Base-by-base conservation (phyloP, 2,888 invertebrate species). In the Andrena bucephala region DNA sequence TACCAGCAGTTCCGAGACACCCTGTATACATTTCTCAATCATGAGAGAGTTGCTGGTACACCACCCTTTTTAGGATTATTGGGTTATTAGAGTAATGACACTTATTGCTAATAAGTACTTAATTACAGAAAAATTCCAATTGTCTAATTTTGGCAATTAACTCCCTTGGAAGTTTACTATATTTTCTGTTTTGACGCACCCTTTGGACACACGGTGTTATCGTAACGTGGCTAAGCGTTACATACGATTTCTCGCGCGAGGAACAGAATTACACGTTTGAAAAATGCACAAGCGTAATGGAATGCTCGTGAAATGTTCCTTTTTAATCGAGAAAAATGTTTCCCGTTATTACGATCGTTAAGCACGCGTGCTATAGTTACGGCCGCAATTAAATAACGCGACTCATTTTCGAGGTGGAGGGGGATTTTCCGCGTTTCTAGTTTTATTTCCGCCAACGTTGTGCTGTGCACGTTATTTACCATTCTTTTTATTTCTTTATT, bases 241-340 rank as follows among this genome's bases (percentile, higher is more conserved):
- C 50, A 62, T n/a, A 50, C 29, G 33, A 65, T 59, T 65, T 76
- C 31, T 59, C 74, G 72, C 20, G 74, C 65, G 42, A 33, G 63
- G 2, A 33, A 33, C 27, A 50, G 65, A 66, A 74, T 60, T 67
- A 75, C 66, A 42, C 20, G 52, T 65, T 52, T 66, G 66, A 66
- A 74, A 67, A 73, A 74, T 60, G 59, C 57, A 50, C 52, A 31
- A 50, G 33, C 48, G 33, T 66, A 73, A 77, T 66, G 57, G 24
- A 50, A 29, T 54, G 62, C 50, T 50, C 62, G 31, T 36, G 60
- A 75, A 75, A 62, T 27, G 62, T 66, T 60, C 60, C 13, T 29
- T 13, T 62, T 67, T 67, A 67, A 67, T 42, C 76, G n/a, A 36
- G 66, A 67, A 67, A 75, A 62, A 77, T 67, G 76, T 67, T 74